A percentile compares a stretch with the other conserved stretches of the same genome.
These are phyloP conservation scores for Thymelicus sylvestris DNA, from an alignment of 2,888 invertebrate species.

Conservation along the genomic window DNA sequence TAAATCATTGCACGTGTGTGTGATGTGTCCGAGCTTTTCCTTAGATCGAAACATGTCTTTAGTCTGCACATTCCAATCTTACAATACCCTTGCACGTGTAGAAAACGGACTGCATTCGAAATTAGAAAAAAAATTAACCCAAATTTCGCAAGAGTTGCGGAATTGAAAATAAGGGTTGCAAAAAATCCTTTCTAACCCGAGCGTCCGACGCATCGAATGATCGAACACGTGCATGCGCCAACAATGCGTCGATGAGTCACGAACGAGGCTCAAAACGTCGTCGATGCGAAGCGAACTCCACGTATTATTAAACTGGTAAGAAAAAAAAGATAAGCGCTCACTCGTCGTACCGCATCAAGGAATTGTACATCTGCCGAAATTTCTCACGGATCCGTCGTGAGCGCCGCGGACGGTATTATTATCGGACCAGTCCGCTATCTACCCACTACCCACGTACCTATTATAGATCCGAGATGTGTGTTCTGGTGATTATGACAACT, in stretches of 20 bases:
- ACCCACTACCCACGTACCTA: conserved; percentile 66
- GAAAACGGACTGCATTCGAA: conserved; percentile 49
- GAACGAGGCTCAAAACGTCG: conserved; percentile 64
- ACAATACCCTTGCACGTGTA: conserved; percentile 59
- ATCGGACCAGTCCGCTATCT: conserved; percentile 70
- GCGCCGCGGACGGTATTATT: conserved; percentile 76
- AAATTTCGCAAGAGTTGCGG: conserved; percentile 84
- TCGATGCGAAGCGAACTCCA: conserved; percentile 64
- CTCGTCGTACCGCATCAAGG: conserved; percentile 79
- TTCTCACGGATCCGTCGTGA: conserved; percentile 79
- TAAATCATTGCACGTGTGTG: conserved; percentile 37
- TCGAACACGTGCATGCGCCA: conserved; percentile 77
- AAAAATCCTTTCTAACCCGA: conserved; percentile 83
- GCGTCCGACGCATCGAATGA: conserved; percentile 72
- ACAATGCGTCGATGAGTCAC: conserved; percentile 80
- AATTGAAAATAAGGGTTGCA: conserved; percentile 82
- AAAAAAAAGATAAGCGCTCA: conserved; percentile 80
- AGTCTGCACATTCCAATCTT: conserved; percentile 53
- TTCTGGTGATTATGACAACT: conserved; percentile 73
- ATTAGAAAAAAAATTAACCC: conserved; percentile 74
- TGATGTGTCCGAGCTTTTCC: conserved; percentile 18
- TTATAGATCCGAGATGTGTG: conserved; percentile 62
- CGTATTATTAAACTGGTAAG: conserved; percentile 74
- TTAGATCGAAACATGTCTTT: conserved; percentile 41
- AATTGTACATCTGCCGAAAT: conserved; percentile 85